Percentiles rank a stretch among this genome's conserved stretches.
Conservation (phyloP, 2,888 invertebrate genomes). For the Tinea semifulvella region DNA sequence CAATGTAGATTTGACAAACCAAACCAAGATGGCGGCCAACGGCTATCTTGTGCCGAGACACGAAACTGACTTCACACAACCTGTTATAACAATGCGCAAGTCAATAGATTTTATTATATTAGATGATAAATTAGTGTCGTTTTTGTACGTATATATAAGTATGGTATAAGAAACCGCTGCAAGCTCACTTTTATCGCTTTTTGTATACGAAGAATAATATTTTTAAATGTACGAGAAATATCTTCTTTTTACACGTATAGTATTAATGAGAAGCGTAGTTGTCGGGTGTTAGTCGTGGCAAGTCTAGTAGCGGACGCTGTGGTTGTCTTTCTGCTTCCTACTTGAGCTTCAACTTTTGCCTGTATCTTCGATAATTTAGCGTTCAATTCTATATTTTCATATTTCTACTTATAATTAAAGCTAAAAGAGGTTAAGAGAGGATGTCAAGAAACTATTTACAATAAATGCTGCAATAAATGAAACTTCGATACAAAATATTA, state of each 20-base stretch:
- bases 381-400: no score
- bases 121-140: slow-evolving; percentile 15
- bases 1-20: no score
- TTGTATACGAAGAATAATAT: slow-evolving; percentile 27
- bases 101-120: background rate
- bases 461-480: slow-evolving; percentile 8
- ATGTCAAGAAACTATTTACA: no score
- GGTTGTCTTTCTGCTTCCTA: slow-evolving; percentile 1
- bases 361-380: background rate
- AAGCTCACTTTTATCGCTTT: slow-evolving; percentile 25
- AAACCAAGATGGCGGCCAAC: background rate
- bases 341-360: slow-evolving; percentile 7
- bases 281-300: no score
- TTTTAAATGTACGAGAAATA: background rate
- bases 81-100: background rate
- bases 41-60: no score
- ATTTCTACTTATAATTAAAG: background rate
- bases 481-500: background rate
- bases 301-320: background rate
- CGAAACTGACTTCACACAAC: background rate
- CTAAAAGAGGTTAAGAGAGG: background rate
- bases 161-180: slow-evolving; percentile 24
- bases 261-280: no score
- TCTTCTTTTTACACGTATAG: no score
- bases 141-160: slow-evolving; percentile 16